Evolutionary conservation across 2,113 vertebrate species (phyloP).

Genomic region (Perca flavescens): DNA sequence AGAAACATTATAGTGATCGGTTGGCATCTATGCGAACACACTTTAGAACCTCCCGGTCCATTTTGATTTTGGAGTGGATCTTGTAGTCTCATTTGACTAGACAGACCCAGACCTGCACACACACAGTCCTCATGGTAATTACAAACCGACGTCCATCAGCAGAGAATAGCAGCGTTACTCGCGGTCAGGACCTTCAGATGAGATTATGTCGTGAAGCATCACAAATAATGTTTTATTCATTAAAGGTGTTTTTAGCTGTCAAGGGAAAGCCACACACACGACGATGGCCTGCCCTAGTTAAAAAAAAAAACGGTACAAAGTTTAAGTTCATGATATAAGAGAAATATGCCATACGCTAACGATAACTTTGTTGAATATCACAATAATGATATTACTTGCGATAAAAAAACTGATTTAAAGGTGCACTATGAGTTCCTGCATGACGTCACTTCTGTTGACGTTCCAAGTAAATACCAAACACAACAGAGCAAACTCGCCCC

Average conservation of each 20-base stretch:
- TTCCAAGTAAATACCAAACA: no score
- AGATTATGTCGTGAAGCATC: slow-evolving; percentile 58
- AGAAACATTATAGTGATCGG: not conserved
- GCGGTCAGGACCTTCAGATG: slow-evolving; percentile 55
- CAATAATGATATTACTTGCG: no score
- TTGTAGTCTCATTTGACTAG: not conserved
- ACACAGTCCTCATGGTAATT: slow-evolving; percentile 9
- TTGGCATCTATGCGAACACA: not conserved
- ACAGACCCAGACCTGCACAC: not conserved
- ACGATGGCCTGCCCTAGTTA: not conserved
- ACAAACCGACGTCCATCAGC: slow-evolving; percentile 43
- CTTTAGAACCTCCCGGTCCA: not conserved
- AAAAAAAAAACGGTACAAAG: slow-evolving; percentile 18
- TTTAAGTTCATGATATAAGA: not conserved
- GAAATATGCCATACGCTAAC: no score
- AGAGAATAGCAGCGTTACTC: slow-evolving; percentile 4
- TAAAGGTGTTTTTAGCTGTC: slow-evolving; percentile 64
- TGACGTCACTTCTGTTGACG: no score
- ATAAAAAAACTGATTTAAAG: no score
- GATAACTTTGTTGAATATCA: no score
- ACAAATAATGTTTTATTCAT: slow-evolving; percentile 71
- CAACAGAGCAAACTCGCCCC: no score
- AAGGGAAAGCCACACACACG: slow-evolving; percentile 22
- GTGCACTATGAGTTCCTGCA: no score
- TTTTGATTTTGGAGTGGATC: not conserved